Percentiles rank a stretch among this genome's conserved stretches.
These are phyloP conservation scores for Drosophila merina DNA, from an alignment of 2,888 invertebrate genomes.

Conservation along the genomic window DNA sequence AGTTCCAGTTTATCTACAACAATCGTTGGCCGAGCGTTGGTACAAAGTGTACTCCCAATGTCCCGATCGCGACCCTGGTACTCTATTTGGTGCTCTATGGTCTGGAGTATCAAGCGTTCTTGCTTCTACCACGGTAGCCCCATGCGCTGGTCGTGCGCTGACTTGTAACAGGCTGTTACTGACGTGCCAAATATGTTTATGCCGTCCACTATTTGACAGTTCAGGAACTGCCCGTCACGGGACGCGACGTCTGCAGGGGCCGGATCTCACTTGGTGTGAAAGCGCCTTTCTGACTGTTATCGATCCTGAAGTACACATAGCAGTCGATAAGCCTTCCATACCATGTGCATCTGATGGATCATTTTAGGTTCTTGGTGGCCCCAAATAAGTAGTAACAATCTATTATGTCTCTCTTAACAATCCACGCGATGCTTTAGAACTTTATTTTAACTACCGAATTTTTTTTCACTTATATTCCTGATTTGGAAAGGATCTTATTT, in stretches of 20 bases:
- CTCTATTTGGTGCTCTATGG: not conserved
- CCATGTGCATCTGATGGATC: constrained; percentile 12
- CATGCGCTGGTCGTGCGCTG: constrained; percentile 11
- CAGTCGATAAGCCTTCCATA: constrained; percentile 40
- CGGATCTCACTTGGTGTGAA: constrained; percentile 29
- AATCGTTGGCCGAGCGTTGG: not conserved
- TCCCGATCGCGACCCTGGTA: not conserved
- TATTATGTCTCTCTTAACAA: too few relatives aligned
- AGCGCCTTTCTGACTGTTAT: constrained; percentile 52
- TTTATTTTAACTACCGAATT: too few relatives aligned
- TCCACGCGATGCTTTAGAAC: too few relatives aligned
- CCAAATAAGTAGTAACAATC: too few relatives aligned
- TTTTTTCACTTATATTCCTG: too few relatives aligned
- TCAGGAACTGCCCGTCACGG: constrained; percentile 55
- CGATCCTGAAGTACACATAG: constrained; percentile 42
- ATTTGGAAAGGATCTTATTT: too few relatives aligned
- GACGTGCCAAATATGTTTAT: constrained; percentile 56
- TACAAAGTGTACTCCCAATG: too few relatives aligned
- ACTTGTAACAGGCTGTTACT: constrained; percentile 49
- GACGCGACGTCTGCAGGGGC: constrained; percentile 25
- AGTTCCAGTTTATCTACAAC: constrained; percentile 49
- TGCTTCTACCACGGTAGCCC: not conserved
- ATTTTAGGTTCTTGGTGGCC: not conserved
- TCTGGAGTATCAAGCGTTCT: not conserved
- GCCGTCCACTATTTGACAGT: constrained; percentile 51